phyloP scores from a whole-genome alignment of 2,797 vertebrate genomes.

The Denticeps clupeoides region DNA sequence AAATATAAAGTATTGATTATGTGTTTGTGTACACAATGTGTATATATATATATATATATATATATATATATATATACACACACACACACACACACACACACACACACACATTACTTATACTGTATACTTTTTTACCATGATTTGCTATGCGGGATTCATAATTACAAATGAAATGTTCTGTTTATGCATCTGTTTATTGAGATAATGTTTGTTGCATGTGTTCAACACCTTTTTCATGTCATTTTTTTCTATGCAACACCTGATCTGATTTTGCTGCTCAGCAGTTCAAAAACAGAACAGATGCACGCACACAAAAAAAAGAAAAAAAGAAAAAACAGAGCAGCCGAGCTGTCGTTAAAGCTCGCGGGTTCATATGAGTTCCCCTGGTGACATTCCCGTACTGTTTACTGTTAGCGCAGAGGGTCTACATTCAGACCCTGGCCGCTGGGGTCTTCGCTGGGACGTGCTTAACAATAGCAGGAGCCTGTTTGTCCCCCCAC shows the following conservation, averaged over 20 bases:
- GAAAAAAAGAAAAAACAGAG: slow-evolving; percentile 4
- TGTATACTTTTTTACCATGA: no score
- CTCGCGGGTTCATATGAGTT: slow-evolving; percentile 31
- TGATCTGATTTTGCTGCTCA: no score
- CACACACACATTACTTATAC: slow-evolving; percentile 2
- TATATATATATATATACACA: not conserved
- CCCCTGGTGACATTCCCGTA: slow-evolving; percentile 32
- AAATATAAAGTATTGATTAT: not conserved
- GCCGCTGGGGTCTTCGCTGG: slow-evolving; percentile 33
- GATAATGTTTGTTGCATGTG: no score
- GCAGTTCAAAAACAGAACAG: no score
- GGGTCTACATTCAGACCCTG: slow-evolving; percentile 51
- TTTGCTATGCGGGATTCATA: no score
- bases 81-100: not conserved
- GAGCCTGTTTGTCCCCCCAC: slow-evolving; percentile 40
- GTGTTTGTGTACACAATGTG: not conserved
- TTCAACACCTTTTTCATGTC: no score
- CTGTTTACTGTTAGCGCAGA: slow-evolving; percentile 48
- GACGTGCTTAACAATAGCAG: slow-evolving; percentile 40
- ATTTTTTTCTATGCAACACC: no score
- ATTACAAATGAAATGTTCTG: no score
- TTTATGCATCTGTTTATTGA: no score
- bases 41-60: not conserved
- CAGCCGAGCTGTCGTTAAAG: slow-evolving; percentile 28
- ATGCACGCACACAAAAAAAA: no score